Evolutionary conservation across 1,140 invertebrate genomes (phyloP).

Genomic region (Achatina immaculata): DNA sequence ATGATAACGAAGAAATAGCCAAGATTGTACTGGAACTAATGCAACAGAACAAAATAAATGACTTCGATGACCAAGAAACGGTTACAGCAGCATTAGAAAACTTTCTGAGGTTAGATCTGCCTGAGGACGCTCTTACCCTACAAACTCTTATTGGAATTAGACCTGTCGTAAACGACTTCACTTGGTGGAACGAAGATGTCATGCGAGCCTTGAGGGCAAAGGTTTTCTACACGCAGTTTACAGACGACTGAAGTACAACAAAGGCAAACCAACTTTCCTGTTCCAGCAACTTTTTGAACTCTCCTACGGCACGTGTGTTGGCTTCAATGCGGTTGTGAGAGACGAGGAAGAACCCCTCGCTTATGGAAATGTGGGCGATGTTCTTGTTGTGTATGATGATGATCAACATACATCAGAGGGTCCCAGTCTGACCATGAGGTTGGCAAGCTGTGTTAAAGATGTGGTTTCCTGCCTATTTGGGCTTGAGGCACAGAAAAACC

Average conservation of each 20-base stretch:
- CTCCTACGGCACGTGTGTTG: neutral
- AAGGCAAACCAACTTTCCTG: neutral
- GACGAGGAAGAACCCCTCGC: neutral
- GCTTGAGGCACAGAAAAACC: neutral
- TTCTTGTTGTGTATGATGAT: neutral
- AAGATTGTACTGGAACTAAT: neutral
- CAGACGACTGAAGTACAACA: neutral
- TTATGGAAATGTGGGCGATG: neutral
- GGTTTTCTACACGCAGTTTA: neutral
- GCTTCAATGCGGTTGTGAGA: neutral
- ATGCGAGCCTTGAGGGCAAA: neutral
- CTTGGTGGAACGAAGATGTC: neutral
- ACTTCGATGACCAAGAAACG: neutral
- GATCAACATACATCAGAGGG: neutral
- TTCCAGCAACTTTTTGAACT: constrained; percentile 14
- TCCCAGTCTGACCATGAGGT: neutral
- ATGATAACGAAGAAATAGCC: neutral
- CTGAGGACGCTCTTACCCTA: neutral
- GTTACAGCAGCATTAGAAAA: neutral
- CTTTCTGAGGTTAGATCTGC: neutral
- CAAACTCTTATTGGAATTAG: neutral
- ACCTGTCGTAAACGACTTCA: neutral
- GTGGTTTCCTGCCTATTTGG: neutral
- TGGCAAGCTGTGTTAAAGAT: neutral
- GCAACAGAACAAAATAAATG: too few relatives aligned